phyloP scores from a whole-genome alignment of 2,797 vertebrate species.

The Anomalospiza imberbis region DNA sequence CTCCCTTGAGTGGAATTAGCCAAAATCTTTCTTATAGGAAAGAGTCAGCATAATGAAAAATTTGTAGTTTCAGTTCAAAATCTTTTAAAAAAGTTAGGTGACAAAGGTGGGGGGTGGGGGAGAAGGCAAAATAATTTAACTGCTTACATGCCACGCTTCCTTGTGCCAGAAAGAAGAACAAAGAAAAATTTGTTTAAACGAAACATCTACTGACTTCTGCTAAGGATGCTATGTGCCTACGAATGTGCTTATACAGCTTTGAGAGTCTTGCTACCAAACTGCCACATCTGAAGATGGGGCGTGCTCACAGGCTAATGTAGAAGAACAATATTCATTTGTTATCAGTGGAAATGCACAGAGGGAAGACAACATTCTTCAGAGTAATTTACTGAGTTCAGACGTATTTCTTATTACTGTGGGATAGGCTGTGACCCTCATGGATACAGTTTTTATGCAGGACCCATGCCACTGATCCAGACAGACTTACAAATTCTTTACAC shows the following conservation, averaged over 20 bases:
- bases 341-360: not conserved
- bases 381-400: not conserved
- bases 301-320: not conserved
- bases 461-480: not conserved
- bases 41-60: not conserved
- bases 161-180: not conserved
- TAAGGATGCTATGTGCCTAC: not conserved
- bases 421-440: not conserved
- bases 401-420: not conserved
- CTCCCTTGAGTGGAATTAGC: not conserved
- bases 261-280: not conserved
- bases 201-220: not conserved
- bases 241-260: not conserved
- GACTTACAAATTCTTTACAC: not conserved
- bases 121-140: not conserved
- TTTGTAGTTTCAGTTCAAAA: not conserved
- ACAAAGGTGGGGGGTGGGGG: not conserved
- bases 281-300: not conserved
- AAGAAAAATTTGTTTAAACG: not conserved
- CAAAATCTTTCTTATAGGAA: not conserved
- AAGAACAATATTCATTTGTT: not conserved
- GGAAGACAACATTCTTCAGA: not conserved
- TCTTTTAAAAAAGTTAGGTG: not conserved
- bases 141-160: not conserved
- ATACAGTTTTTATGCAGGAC: not conserved